These are phyloP conservation scores for Nautilus pompilius DNA, from an alignment of 1,140 invertebrate species.

Conservation along the genomic window DNA sequence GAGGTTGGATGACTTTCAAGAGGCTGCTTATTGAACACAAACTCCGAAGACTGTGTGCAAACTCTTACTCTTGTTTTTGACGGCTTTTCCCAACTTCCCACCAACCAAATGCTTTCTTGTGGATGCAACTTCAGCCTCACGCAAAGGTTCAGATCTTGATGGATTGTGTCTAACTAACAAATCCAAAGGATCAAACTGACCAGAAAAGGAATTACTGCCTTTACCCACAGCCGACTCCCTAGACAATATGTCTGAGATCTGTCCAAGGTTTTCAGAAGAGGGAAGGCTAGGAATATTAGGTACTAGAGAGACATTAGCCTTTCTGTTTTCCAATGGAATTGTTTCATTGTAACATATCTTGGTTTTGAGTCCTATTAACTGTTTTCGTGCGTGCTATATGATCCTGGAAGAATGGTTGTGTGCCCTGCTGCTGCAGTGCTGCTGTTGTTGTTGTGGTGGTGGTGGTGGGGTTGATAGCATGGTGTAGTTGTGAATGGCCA, in stretches of 20 bases:
- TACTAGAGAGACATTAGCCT: not conserved
- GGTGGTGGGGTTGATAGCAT: no score
- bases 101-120: not conserved
- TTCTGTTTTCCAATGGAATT: not conserved
- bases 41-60: no score
- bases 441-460: no score
- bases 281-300: not conserved
- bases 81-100: not conserved
- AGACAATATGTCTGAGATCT: conserved; percentile 24
- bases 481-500: no score
- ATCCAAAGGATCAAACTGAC: conserved; percentile 74
- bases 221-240: conserved; percentile 62
- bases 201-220: conserved; percentile 83
- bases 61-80: no score
- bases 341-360: not conserved
- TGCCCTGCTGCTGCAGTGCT: no score
- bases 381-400: not conserved
- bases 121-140: not conserved
- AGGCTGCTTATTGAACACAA: no score
- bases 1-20: no score
- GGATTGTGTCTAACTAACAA: conserved; percentile 12
- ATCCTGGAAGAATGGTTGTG: conserved; percentile 1
- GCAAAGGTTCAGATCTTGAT: conserved; percentile 1
- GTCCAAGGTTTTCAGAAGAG: not conserved
- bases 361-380: not conserved